Evolutionary conservation across 2,888 invertebrate species (phyloP).

Genomic region (Apodemia mormo): DNA sequence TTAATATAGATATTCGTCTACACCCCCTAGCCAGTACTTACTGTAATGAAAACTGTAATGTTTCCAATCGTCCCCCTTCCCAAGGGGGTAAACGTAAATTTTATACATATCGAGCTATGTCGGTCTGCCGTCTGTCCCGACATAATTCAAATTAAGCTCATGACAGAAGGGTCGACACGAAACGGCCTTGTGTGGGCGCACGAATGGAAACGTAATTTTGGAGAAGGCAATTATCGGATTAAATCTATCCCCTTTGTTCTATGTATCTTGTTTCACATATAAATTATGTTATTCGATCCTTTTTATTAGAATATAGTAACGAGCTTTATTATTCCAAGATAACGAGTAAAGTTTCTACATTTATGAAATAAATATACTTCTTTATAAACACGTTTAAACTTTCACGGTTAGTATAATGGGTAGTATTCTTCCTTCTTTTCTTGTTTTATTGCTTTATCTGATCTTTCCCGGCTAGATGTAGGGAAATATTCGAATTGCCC

Average conservation of each 20-base stretch:
- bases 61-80: conserved; percentile 42
- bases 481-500: too few species aligned
- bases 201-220: conserved; percentile 25
- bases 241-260: conserved; percentile 17
- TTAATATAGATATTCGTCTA: conserved; percentile 45
- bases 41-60: conserved; percentile 47
- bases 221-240: conserved; percentile 34
- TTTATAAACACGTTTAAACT: too few species aligned
- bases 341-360: not conserved
- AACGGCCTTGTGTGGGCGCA: conserved; percentile 15
- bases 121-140: conserved; percentile 54
- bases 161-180: conserved; percentile 57
- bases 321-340: not conserved
- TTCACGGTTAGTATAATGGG: too few species aligned
- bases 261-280: conserved; percentile 13
- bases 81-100: conserved; percentile 57
- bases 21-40: conserved; percentile 47
- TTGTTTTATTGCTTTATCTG: too few species aligned
- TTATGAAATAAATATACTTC: too few species aligned
- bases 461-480: too few species aligned
- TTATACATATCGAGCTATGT: conserved; percentile 56
- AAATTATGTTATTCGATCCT: conserved; percentile 10
- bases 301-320: not conserved
- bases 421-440: too few species aligned
- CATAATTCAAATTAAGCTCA: conserved; percentile 77